A percentile compares a stretch with the other conserved stretches of the same genome.
Evolutionary conservation across 64 coral and sea anemone genomes (phyloP).

Genomic region (Porites lutea): DNA sequence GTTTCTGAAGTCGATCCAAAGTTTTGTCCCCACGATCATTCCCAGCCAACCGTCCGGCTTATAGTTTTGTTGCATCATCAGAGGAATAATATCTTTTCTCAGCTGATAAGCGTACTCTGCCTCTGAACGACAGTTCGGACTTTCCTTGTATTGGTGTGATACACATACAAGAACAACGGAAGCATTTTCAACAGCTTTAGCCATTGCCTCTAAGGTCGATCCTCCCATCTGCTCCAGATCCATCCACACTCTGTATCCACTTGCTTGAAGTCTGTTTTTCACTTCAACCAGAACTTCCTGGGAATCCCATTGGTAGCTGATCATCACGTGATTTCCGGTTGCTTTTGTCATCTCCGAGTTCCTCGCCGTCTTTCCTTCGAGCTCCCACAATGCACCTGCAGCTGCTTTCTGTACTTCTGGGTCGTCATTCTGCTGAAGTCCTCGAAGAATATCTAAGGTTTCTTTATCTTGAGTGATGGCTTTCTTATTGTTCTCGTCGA

Average conservation of each 20-base stretch:
- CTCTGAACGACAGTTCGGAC: constrained; percentile 83
- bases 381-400: constrained; percentile 75
- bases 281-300: constrained; percentile 55
- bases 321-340: constrained; percentile 69
- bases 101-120: constrained; percentile 69
- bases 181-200: constrained; percentile 62
- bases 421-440: constrained; percentile 22
- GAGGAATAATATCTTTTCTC: constrained; percentile 63
- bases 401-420: constrained; percentile 65
- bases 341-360: not conserved
- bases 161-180: constrained; percentile 68
- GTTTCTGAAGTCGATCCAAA: constrained; percentile 64
- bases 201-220: constrained; percentile 74
- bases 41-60: constrained; percentile 66
- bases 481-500: constrained; percentile 72
- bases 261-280: constrained; percentile 63
- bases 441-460: constrained; percentile 31
- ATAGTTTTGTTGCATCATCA: constrained; percentile 52
- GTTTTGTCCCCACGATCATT: constrained; percentile 23
- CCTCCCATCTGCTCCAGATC: constrained; percentile 83
- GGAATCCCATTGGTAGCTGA: constrained; percentile 80
- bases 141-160: constrained; percentile 72
- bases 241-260: constrained; percentile 80
- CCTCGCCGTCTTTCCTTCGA: constrained; percentile 55
- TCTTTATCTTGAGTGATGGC: constrained; percentile 32